phyloP scores from a whole-genome alignment of 2,888 invertebrate species.

The Nymphalis c-album region DNA sequence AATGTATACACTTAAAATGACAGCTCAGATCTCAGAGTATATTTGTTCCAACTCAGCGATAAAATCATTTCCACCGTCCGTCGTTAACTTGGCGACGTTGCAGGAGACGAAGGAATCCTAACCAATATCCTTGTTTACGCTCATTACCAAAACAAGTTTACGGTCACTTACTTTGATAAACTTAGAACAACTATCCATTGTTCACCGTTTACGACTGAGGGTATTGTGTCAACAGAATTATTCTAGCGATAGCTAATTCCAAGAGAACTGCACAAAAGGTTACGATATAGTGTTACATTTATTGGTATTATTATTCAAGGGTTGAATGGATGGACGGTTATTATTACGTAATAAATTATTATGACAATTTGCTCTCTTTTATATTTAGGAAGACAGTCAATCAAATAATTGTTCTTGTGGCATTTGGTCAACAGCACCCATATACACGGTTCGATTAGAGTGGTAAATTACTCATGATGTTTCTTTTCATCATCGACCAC shows the following conservation, averaged over 20 bases:
- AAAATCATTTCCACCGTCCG: not conserved
- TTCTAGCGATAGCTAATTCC: not conserved
- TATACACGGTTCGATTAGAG: no score
- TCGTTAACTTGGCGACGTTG: slow-evolving; percentile 1
- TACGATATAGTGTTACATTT: not conserved
- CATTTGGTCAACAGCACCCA: no score
- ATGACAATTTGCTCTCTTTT: no score
- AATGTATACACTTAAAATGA: no score
- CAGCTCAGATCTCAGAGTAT: not conserved
- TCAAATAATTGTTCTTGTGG: no score
- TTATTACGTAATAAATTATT: no score
- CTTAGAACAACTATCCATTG: slow-evolving; percentile 11
- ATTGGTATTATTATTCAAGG: no score
- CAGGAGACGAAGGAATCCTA: not conserved
- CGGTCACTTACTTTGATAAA: slow-evolving; percentile 13
- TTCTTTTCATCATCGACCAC: no score
- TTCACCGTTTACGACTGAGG: slow-evolving; percentile 4
- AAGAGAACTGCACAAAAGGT: not conserved
- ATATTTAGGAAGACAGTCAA: no score
- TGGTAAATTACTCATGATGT: no score
- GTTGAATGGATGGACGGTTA: no score
- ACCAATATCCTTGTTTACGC: slow-evolving; percentile 8
- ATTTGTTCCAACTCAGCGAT: not conserved
- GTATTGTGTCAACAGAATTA: slow-evolving; percentile 1
- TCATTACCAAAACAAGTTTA: slow-evolving; percentile 32